phyloP scores from a whole-genome alignment of 2,797 vertebrate species.

The Neopelma chrysocephalum region DNA sequence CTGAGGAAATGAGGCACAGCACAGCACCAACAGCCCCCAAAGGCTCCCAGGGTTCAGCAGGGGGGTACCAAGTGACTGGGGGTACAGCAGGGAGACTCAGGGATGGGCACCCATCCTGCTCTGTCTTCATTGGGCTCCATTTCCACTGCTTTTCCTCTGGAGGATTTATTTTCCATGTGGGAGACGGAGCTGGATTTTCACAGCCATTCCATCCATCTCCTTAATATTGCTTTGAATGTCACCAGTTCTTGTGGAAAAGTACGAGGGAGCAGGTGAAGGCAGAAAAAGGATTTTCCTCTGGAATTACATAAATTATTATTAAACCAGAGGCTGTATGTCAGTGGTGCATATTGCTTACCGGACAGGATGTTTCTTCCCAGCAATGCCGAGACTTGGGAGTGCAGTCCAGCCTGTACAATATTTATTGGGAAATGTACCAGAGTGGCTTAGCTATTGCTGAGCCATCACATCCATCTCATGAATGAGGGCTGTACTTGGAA shows the following conservation, averaged over 20 bases:
- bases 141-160: background rate
- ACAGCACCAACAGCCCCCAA: background rate
- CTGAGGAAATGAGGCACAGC: background rate
- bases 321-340: background rate
- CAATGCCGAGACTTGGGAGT: background rate
- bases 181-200: background rate
- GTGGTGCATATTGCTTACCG: background rate
- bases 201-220: background rate
- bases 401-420: background rate
- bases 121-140: background rate
- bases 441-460: background rate
- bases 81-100: background rate
- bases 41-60: background rate
- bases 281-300: background rate
- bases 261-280: background rate
- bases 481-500: conserved; percentile 84
- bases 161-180: background rate
- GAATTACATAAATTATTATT: background rate
- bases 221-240: background rate
- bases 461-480: background rate
- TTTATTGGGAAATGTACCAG: background rate
- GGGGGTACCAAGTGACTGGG: background rate
- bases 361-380: background rate
- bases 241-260: background rate
- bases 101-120: background rate